phyloP scores from a whole-genome alignment of 2,113 vertebrate genomes.

The Rhinopomastus cyanomelas region DNA sequence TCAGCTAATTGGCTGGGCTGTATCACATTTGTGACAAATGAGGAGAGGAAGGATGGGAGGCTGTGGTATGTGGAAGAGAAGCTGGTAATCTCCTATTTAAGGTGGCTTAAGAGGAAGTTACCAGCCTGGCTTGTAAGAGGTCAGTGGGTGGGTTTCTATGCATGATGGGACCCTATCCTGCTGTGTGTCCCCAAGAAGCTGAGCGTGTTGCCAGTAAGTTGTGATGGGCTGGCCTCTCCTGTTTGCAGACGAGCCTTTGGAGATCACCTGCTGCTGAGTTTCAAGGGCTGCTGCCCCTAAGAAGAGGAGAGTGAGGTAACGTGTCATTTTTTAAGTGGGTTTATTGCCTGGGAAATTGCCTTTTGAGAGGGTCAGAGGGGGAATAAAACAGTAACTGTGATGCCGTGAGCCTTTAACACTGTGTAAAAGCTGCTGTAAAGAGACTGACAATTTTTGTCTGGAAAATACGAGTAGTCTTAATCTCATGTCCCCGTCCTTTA shows the following conservation, averaged over 20 bases:
- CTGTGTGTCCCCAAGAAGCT: rapidly evolving
- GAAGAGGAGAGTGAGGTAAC: background rate
- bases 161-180: rapidly evolving
- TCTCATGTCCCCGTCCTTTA: background rate
- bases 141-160: rapidly evolving
- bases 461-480: background rate
- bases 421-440: background rate
- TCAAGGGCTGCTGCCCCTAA: background rate
- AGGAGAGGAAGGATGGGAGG: background rate
- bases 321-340: background rate
- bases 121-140: background rate
- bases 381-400: background rate
- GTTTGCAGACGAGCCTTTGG: background rate
- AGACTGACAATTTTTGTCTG: background rate
- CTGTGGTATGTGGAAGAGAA: background rate
- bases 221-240: background rate
- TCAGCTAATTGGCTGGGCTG: background rate
- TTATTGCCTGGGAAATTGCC: background rate
- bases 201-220: background rate
- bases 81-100: background rate
- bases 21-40: background rate
- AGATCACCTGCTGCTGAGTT: background rate
- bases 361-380: background rate
- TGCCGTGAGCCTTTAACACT: background rate
- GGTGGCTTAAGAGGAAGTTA: background rate